A percentile compares a stretch with the other conserved stretches of the same genome.
These are phyloP conservation scores for Cheirogaleus medius DNA, from an alignment of 2,113 vertebrate species.

Conservation along the genomic window DNA sequence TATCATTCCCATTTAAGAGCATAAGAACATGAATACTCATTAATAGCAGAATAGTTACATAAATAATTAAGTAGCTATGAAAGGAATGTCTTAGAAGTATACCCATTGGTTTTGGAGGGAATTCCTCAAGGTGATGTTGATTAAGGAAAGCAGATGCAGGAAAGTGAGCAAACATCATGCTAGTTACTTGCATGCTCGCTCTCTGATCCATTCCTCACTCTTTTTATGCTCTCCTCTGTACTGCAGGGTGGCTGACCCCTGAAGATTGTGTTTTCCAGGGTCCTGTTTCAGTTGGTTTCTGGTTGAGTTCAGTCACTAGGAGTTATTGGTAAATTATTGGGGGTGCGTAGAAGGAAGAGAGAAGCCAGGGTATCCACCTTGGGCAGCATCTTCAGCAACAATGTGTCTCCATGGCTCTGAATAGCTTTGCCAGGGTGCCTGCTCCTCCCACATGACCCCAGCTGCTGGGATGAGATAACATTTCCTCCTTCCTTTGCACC, in stretches of 20 bases:
- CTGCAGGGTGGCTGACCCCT: no score
- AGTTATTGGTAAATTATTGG: not conserved
- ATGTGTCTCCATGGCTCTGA: not conserved
- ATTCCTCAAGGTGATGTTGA: not conserved
- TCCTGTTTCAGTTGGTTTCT: not conserved
- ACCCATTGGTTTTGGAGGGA: not conserved
- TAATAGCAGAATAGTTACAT: not conserved
- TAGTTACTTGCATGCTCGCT: not conserved
- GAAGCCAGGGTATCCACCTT: not conserved
- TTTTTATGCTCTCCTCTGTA: not conserved
- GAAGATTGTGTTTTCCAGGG: not conserved
- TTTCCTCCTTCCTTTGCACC: not conserved
- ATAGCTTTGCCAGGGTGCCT: accelerated
- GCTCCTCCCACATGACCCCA: not conserved
- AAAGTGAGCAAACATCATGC: not conserved
- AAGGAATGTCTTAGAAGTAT: not conserved
- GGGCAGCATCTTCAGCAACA: not conserved
- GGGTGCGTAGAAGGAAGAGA: not conserved
- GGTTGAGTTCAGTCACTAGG: not conserved
- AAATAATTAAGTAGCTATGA: not conserved
- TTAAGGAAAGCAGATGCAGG: not conserved
- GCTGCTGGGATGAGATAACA: not conserved
- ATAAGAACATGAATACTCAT: not conserved
- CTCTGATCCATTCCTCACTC: not conserved
- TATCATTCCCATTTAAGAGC: not conserved